Base-by-base conservation (phyloP, 2,888 invertebrate genomes). In the Erpobdella octoculata region DNA sequence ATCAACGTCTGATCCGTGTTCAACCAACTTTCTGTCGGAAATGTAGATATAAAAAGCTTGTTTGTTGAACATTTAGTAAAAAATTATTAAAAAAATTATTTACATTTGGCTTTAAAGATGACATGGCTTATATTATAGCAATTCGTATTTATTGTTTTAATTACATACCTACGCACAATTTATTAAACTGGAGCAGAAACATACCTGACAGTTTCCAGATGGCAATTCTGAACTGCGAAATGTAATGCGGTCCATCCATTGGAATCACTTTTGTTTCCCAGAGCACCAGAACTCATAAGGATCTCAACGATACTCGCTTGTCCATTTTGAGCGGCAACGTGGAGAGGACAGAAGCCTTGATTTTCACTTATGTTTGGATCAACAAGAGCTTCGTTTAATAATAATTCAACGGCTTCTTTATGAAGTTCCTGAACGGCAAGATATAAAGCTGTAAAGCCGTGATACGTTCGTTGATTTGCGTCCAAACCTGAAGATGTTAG, bases 201-300 rank as follows among this genome's bases (percentile, higher is more conserved):
- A n/a, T n/a, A 69, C 70, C 61, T 25, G 2, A 48, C 66, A 15
- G 73, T 62, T n/a, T 59, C 61, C 28, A 6, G 33, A 1, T 62
- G 62, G 58, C 73, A 64, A n/a, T 72, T 73, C 46, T 76, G 75
- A 15, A 74, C 72, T 15, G 76, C 75, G 65, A 74, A 75, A 41
- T 76, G 76, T 21, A 76, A 71, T n/a, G 75, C 66, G 6, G 70
- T 72, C 77, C 77, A 77, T 0, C 76, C 77, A 61, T 72, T 74
- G 12, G 72, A 62, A 68, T 77, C 77, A 33, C 58, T 48, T 28
- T 48, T 71, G 53, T 74, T 67, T 12, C 46, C 70, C 36, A 59
- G 46, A 6, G 74, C 75, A 0, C 65, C 53, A 28, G 48, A 28
- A 9, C 61, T 62, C 31, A 76, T 37, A 18, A 77, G 73, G 5